Evolutionary conservation across 2,888 invertebrate genomes (phyloP).

Genomic region (Xylophagus ater): DNA sequence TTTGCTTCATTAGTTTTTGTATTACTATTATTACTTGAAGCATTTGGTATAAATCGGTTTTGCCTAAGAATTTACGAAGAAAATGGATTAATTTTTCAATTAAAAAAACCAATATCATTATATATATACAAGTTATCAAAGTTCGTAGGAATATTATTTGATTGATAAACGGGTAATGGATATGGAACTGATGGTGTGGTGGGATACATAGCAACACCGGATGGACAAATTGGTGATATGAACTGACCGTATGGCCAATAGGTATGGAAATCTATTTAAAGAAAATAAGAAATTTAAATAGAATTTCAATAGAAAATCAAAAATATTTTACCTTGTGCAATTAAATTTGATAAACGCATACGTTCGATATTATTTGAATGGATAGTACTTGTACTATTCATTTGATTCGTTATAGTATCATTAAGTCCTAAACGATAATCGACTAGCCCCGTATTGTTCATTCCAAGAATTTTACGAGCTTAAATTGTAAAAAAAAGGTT

Average conservation of each 20-base stretch:
- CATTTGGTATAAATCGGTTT: slow-evolving; percentile 5
- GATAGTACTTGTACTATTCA: slow-evolving; percentile 6
- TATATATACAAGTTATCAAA: slow-evolving; percentile 5
- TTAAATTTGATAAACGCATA: slow-evolving; percentile 23
- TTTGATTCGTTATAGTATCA: slow-evolving; percentile 6
- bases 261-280: slow-evolving; percentile 24
- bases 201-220: slow-evolving; percentile 21
- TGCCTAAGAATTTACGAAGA: slow-evolving; percentile 1
- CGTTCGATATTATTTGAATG: slow-evolving; percentile 21
- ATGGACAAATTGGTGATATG: slow-evolving; percentile 25
- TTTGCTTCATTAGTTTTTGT: slow-evolving; percentile 21
- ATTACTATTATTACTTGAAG: slow-evolving; percentile 1
- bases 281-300: background rate
- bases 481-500: slow-evolving; percentile 10
- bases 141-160: slow-evolving; percentile 16
- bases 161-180: slow-evolving; percentile 24
- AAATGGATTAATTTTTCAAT: background rate
- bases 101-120: background rate
- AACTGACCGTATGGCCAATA: slow-evolving; percentile 27
- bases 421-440: slow-evolving; percentile 8
- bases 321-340: slow-evolving; percentile 23
- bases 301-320: background rate
- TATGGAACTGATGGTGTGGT: slow-evolving; percentile 19
- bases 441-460: slow-evolving; percentile 17
- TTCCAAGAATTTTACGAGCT: slow-evolving; percentile 27